phyloP scores from a whole-genome alignment of 2,888 invertebrate species.

The Tetramorium bicarinatum region DNA sequence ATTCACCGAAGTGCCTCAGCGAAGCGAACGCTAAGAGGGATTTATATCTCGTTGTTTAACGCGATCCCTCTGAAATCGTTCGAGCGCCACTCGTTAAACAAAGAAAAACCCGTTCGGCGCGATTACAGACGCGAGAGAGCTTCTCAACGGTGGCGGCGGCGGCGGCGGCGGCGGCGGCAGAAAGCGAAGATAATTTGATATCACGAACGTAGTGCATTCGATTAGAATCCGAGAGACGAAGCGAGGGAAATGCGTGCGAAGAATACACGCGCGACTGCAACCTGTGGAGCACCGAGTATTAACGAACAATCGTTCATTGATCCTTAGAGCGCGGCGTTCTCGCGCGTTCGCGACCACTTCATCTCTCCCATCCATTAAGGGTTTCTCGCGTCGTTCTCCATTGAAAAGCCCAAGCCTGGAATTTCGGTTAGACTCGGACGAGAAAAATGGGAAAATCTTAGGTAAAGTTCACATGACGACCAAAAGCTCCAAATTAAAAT shows the following conservation, averaged over 20 bases:
- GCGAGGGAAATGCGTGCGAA: constrained; percentile 18
- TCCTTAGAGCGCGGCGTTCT: constrained; percentile 65
- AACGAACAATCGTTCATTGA: constrained; percentile 74
- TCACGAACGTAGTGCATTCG: constrained; percentile 58
- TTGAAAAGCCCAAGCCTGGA: not conserved
- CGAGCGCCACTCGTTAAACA: constrained; percentile 34
- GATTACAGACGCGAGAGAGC: constrained; percentile 28
- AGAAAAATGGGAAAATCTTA: not conserved
- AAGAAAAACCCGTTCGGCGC: constrained; percentile 32
- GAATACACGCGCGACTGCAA: constrained; percentile 60
- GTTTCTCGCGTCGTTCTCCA: constrained; percentile 50
- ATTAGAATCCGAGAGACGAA: constrained; percentile 61
- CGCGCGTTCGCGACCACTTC: constrained; percentile 50
- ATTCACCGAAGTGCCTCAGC: constrained; percentile 39
- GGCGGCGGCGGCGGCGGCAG: not conserved
- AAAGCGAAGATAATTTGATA: constrained; percentile 51
- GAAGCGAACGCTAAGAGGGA: constrained; percentile 35
- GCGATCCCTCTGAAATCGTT: constrained; percentile 29
- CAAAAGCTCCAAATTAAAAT: not conserved
- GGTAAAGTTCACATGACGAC: not conserved
- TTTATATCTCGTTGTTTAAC: constrained; percentile 50
- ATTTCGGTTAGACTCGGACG: not conserved
- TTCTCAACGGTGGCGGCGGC: constrained; percentile 9
- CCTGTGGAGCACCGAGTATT: constrained; percentile 64
- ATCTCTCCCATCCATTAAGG: constrained; percentile 46